These are phyloP conservation scores for Macrostomum lignano DNA, from an alignment of 1,140 invertebrate species.

Conservation along the genomic window DNA sequence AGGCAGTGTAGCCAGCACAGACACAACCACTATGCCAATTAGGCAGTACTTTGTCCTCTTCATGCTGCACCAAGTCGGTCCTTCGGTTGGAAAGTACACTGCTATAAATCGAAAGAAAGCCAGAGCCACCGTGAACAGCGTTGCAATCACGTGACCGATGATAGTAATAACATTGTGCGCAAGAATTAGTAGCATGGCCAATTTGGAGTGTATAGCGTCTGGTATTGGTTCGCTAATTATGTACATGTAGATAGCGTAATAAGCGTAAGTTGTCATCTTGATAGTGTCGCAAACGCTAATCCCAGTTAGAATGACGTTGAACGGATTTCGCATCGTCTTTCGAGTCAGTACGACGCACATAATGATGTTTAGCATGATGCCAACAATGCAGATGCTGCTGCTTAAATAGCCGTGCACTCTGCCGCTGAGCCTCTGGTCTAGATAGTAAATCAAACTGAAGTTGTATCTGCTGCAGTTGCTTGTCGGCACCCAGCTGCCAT, in stretches of 20 bases:
- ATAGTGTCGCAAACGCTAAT: constrained; percentile 48
- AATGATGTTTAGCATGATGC: constrained; percentile 47
- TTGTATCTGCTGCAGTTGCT: too few relatives aligned
- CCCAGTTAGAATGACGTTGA: constrained; percentile 46
- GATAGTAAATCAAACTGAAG: not conserved
- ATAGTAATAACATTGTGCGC: not conserved
- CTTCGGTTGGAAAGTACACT: too few relatives aligned
- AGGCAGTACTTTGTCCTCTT: too few relatives aligned
- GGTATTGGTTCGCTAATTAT: not conserved
- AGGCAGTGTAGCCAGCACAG: too few relatives aligned
- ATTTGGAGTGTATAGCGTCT: not conserved
- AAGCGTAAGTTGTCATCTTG: constrained; percentile 33
- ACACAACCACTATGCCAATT: too few relatives aligned
- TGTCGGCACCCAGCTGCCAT: too few relatives aligned
- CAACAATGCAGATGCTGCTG: constrained; percentile 45
- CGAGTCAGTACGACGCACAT: constrained; percentile 54
- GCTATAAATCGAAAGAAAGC: constrained; percentile 2
- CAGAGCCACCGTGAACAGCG: not conserved
- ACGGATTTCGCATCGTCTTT: constrained; percentile 42
- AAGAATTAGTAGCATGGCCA: not conserved
- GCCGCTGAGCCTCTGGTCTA: not conserved
- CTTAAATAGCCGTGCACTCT: constrained; percentile 36
- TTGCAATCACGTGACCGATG: not conserved
- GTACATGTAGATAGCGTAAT: not conserved
- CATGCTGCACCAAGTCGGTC: too few relatives aligned